Conservation (phyloP, 2,888 invertebrate species). For the Sthenelais limicola region DNA sequence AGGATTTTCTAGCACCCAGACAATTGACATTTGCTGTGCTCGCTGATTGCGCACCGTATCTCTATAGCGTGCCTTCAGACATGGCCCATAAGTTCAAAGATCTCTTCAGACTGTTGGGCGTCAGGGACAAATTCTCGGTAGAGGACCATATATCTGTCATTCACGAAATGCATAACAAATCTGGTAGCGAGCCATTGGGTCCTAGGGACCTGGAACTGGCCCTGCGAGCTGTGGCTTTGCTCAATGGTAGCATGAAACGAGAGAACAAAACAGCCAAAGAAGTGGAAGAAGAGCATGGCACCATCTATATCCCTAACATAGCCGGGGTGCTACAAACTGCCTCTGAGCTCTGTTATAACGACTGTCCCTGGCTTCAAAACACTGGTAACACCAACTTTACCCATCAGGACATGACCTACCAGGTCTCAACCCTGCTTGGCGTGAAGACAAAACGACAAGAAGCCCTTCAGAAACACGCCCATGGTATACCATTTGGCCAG, state of each 20-base stretch:
- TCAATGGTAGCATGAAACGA: conserved; percentile 46
- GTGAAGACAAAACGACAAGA: conserved; percentile 51
- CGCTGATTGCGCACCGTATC: conserved; percentile 51
- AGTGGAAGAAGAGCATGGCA: conserved; percentile 43
- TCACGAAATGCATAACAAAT: conserved; percentile 29
- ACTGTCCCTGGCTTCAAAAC: conserved; percentile 52
- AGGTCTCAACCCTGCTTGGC: conserved; percentile 53
- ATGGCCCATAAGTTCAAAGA: conserved; percentile 37
- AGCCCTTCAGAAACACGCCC: conserved; percentile 46
- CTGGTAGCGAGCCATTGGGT: conserved; percentile 37
- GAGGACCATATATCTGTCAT: conserved; percentile 43
- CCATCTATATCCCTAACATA: conserved; percentile 56
- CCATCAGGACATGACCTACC: conserved; percentile 53
- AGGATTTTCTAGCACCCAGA: conserved; percentile 40
- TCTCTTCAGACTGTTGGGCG: conserved; percentile 47
- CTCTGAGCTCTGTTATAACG: conserved; percentile 58
- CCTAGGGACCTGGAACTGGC: conserved; percentile 42
- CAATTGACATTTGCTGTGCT: conserved; percentile 42
- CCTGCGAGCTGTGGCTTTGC: conserved; percentile 41
- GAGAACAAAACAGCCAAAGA: conserved; percentile 19
- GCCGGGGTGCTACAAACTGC: conserved; percentile 52
- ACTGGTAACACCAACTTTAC: conserved; percentile 48
- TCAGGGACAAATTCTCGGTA: conserved; percentile 50
- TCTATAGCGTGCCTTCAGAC: conserved; percentile 51
- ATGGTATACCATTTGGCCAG: conserved; percentile 61